Base-by-base conservation (phyloP, 2,113 vertebrate genomes). In the Sarotherodon lohbergeri region DNA sequence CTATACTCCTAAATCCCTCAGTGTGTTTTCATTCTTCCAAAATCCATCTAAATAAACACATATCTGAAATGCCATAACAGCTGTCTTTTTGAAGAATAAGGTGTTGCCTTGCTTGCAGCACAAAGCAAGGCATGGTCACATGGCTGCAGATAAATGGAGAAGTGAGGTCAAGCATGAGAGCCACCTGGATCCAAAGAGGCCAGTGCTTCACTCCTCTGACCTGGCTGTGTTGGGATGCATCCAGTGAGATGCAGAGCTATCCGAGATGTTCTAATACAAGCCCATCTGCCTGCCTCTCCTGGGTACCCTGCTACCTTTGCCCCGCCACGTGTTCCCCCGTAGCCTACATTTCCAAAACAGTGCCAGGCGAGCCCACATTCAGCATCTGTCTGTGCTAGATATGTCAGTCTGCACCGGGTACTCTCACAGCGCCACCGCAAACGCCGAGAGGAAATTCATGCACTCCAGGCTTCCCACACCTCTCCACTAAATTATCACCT, bases 311-410 rank as follows among this genome's bases (percentile, higher is more conserved):
- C 81, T 91, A 94, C 94, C 95, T 95, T 93, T 94, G 63, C 76
- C 89, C 36, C 27, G 9, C 91, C 92, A 91, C 91, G 89, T 93
- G 86, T 89, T 92, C 88, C 87, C 85, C 55, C 9, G 27, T 95
- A 95, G 92, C 95, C 94, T 90, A 93, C 94, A 94, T 95, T 93
- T 91, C 90, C 48, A 89, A 86, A 91, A 83, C 50, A 16, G 85
- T 86, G 83, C 88, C 88, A 89, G 59, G 71, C 36, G 76, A 85
- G 79, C 59, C 91, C 85, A 80, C 80, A 84, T 86, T 57, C 87
- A 86, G 87, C 90, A 88, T 86, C 90, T 93, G 91, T 89, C 68
- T 85, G 92, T 81, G 82, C 92, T 86, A 92, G 89, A 95, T 89
- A 91, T 48, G 63, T 93, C 88, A 82, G 88, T 88, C 79, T 54